Evolutionary conservation across 1,140 invertebrate genomes (phyloP).

Genomic region (Zaprionus nigranus): DNA sequence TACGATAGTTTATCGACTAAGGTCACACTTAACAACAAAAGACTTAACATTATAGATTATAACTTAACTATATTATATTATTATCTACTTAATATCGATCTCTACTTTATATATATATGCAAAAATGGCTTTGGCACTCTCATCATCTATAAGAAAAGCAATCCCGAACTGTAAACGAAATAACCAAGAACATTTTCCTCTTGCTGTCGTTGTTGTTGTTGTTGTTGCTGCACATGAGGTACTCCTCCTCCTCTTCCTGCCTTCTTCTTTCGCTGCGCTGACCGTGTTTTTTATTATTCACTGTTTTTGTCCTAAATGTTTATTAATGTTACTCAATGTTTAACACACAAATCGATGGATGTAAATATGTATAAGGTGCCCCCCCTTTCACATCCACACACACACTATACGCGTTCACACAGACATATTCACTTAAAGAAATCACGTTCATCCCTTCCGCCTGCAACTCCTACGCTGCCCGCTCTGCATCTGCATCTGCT

Average conservation of each 20-base stretch:
- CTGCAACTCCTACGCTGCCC: constrained; percentile 21
- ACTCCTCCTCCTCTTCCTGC: background rate
- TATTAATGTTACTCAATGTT: background rate
- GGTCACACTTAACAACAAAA: too few relatives aligned
- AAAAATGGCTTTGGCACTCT: constrained; percentile 12
- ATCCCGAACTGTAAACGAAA: background rate
- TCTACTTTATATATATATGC: background rate
- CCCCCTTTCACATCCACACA: background rate
- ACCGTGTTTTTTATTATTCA: background rate
- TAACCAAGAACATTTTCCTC: background rate
- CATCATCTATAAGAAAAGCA: background rate
- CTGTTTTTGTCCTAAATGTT: constrained; percentile 1
- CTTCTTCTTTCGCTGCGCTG: background rate
- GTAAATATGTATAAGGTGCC: background rate
- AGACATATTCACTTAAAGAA: constrained; percentile 29
- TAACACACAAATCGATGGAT: constrained; percentile 2
- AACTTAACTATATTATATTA: background rate
- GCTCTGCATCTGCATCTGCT: constrained; percentile 44
- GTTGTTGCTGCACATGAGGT: background rate
- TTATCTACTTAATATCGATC: background rate
- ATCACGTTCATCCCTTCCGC: constrained; percentile 26
- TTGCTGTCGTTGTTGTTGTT: background rate
- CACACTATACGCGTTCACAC: constrained; percentile 17
- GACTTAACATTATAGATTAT: too few relatives aligned
- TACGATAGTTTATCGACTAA: too few relatives aligned